phyloP scores from a whole-genome alignment of 1,140 invertebrate genomes.

The Drosophila takahashii region DNA sequence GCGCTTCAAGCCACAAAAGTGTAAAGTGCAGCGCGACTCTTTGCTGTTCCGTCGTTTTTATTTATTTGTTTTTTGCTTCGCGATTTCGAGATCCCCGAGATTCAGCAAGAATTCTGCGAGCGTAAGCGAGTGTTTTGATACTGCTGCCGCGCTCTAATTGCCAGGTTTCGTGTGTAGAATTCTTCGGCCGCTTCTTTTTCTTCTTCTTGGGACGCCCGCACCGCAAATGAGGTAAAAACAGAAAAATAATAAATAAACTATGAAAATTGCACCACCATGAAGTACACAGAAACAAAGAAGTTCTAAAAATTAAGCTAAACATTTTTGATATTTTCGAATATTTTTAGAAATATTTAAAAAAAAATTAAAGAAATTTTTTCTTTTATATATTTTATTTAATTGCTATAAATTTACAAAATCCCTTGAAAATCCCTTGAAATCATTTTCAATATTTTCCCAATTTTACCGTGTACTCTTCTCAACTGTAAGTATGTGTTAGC shows the following conservation, averaged over 20 bases:
- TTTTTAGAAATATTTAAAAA: too few relatives aligned
- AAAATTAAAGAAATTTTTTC: too few relatives aligned
- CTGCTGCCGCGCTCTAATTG: conserved; percentile 59
- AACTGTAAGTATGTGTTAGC: not conserved
- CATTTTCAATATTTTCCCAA: not conserved
- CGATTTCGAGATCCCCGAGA: conserved; percentile 26
- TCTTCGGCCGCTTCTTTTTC: conserved; percentile 29
- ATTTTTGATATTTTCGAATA: too few relatives aligned
- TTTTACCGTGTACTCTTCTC: not conserved
- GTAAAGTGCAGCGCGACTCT: conserved; percentile 69
- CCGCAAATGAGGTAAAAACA: conserved; percentile 72
- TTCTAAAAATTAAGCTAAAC: too few relatives aligned
- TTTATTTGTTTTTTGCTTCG: conserved; percentile 22
- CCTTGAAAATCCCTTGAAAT: too few relatives aligned
- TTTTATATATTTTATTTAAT: too few relatives aligned
- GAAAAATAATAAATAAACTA: conserved; percentile 17
- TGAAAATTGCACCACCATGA: conserved; percentile 18
- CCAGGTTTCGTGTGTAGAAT: conserved; percentile 42
- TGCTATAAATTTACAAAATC: too few relatives aligned
- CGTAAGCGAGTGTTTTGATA: conserved; percentile 40
- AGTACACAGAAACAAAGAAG: conserved; percentile 7
- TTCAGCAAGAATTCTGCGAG: conserved; percentile 64
- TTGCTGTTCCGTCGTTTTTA: conserved; percentile 11
- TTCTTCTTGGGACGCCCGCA: conserved; percentile 59
- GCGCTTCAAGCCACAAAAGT: conserved; percentile 74